phyloP scores from a whole-genome alignment of 2,888 invertebrate species.

The Blera fallax region DNA sequence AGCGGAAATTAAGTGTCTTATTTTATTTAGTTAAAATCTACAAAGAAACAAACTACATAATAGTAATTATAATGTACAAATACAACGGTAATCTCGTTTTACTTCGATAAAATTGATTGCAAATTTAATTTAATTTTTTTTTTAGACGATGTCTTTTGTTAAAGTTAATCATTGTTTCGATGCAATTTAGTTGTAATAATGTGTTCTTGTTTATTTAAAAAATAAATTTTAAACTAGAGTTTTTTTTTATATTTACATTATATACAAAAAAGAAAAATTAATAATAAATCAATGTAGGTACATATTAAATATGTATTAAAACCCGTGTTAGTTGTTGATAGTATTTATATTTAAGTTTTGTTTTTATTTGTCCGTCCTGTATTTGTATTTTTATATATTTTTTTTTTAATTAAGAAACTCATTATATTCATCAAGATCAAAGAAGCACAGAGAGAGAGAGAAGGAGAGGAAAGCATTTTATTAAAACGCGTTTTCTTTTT shows the following conservation, averaged over 20 bases:
- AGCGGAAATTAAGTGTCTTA: constrained; percentile 68
- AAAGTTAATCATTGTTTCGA: constrained; percentile 35
- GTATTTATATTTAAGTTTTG: constrained; percentile 58
- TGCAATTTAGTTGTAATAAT: constrained; percentile 43
- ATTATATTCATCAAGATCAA: constrained; percentile 14
- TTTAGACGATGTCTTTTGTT: background rate
- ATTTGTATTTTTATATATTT: constrained; percentile 32
- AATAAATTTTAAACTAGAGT: background rate
- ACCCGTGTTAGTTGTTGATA: constrained; percentile 68
- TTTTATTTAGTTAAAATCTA: constrained; percentile 70
- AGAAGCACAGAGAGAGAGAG: background rate
- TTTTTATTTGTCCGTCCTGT: constrained; percentile 62
- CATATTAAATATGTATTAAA: constrained; percentile 71
- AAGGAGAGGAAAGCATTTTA: constrained; percentile 19
- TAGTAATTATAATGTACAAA: constrained; percentile 42
- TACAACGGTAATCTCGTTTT: constrained; percentile 45
- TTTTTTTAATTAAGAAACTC: constrained; percentile 4
- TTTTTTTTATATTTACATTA: background rate
- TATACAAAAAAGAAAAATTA: background rate
- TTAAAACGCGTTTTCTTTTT: background rate
- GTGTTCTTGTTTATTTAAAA: constrained; percentile 50
- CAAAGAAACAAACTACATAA: constrained; percentile 53
- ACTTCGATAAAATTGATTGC: constrained; percentile 14
- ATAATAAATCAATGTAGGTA: constrained; percentile 32
- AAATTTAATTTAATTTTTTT: constrained; percentile 27